Evolutionary conservation across 1,140 invertebrate species (phyloP), one percentile per base, ranked within the genome.

Genomic region (Drosophila miranda): DNA sequence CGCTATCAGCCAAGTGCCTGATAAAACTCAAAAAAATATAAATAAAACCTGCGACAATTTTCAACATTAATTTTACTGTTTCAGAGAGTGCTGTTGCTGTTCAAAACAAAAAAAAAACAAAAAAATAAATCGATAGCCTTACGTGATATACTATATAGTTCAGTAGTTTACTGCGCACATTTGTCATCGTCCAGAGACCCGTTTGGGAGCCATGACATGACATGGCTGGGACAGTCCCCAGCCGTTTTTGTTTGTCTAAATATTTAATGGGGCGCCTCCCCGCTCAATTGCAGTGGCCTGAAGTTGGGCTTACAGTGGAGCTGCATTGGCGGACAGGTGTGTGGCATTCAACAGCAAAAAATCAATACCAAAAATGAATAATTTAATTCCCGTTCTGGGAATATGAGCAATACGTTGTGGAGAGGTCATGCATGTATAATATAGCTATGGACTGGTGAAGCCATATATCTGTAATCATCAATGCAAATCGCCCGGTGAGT

Each of bases 131-230:
- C 80, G 62, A 84, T 86, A 80, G 13, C 56, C 62, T 73, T 73
- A 72, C 67, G 78, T 72, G 70, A 53, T 75, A 64, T 66, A 70
- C 45, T 80, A 60, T 74, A 38, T 86, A 77, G 77, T 77, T 84
- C 59, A 62, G 49, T 74, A 63, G 77, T 77, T 83, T 86, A 84
- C 80, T 84, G 80, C 81, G 81, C 80, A 80, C 60, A 62, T 77
- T 59, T 70, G 56, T 59, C 75, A 41, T 26, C 42, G 54, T 46
- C 42, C 50, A 34, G 6, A 48, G 46, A 57, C 9, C 34, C 34
- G 11, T 38, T 38, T 38, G 34, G 34, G 42, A 58, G 50, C 53
- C 64, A 48, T 55, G 74, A 75, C 76, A 80, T 80, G 72, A 45
- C 28, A 30, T 26, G 23, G 28, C 64, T 16, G 38, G 19, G 19